phyloP scores from a whole-genome alignment of 2,888 invertebrate species.

The Leucozona laternaria region DNA sequence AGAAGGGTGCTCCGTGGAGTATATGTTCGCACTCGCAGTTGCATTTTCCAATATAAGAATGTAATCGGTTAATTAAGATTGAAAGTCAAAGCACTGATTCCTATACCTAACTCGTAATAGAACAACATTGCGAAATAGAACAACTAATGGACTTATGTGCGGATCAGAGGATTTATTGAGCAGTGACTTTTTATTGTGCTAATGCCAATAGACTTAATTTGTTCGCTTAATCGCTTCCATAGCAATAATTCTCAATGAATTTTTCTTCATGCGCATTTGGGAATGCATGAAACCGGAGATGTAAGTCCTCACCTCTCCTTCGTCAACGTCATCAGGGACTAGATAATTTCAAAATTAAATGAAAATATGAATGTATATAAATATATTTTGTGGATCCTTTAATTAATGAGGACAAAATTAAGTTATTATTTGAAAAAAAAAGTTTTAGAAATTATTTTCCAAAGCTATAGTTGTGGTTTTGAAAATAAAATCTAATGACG shows the following conservation, averaged over 20 bases:
- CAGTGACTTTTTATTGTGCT: constrained; percentile 31
- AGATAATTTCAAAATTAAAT: too few species aligned
- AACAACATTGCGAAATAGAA: constrained; percentile 20
- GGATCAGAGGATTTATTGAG: constrained; percentile 40
- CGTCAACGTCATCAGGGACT: too few species aligned
- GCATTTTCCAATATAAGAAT: constrained; percentile 59
- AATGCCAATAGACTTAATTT: not conserved
- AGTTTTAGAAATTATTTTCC: too few species aligned
- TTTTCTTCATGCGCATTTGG: not conserved
- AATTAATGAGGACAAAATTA: too few species aligned
- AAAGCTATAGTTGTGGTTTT: too few species aligned
- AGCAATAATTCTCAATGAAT: not conserved
- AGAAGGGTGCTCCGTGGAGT: not conserved
- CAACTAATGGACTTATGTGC: constrained; percentile 50
- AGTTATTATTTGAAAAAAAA: too few species aligned
- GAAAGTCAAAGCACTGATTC: constrained; percentile 31
- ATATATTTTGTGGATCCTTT: too few species aligned
- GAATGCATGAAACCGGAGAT: not conserved
- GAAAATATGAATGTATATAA: too few species aligned
- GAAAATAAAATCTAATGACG: too few species aligned
- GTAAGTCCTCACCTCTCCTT: not conserved
- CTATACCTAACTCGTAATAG: too few species aligned
- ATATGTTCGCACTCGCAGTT: not conserved
- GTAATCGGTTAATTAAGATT: constrained; percentile 59
- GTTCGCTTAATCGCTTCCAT: not conserved